Evolutionary conservation across 1,140 invertebrate species (phyloP), one percentile per base, ranked within the genome.

Genomic region (Heliconius hermathena): DNA sequence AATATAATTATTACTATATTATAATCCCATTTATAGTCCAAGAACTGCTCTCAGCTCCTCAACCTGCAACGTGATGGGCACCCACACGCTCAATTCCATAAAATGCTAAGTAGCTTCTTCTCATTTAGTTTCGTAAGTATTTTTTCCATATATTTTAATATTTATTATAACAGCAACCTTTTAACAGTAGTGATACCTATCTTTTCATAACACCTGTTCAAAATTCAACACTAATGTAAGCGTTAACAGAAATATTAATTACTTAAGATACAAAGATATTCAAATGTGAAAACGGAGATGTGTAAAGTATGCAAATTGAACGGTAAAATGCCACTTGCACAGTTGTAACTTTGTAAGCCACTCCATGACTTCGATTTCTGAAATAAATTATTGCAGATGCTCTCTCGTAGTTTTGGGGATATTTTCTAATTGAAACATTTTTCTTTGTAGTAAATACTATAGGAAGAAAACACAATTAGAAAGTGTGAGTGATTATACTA

Each of bases 321-420:
- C 22, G 9, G 9, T 22, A 57, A 80, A 80, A 80, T 80, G 79
- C 73, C 79, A 80, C 79, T 80, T 80, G 79, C 71, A 71, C 71
- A 79, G n/a, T 9, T 57, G 8, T 22, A 22, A 22, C 54, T 22
- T n/a, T 22, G 20, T 57, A 57, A 52, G 49, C 49, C 18, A 52
- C 0, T 52, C 49, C 8, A 20, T 20, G 18, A 20, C 54, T 57
- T 22, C 54, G 20, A 20, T 57, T 57, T 8, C 9, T 57, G n/a
- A 57, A 57, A 11, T 2, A 57, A 57, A 22, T 57, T 57, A 57
- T 57, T 57, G n/a, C 20, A 22, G n/a, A 22, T 57, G 8, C 54
- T 9, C 54, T 9, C 54, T 22, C 20, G 8, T 11, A 22, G 3
- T 57, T 57, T 22, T 11, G 20, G 22, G 54, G n/a, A 0, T 57